Evolutionary conservation across 2,797 vertebrate genomes (phyloP).

Genomic region (Chlorospingus semifuscus): DNA sequence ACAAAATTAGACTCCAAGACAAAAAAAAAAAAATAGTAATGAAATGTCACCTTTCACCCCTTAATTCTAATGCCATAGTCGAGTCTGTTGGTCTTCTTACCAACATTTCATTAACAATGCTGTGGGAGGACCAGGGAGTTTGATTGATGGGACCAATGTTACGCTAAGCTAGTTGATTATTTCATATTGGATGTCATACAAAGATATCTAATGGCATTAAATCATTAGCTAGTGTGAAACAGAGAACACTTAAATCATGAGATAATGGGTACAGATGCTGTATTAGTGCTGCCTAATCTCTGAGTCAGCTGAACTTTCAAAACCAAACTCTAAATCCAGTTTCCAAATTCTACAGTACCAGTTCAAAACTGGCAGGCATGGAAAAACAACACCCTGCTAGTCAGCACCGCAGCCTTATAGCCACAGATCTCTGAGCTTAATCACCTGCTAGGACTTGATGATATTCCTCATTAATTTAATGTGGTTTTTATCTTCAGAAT

Average conservation of each 20-base stretch:
- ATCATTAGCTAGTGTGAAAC: conserved; percentile 53
- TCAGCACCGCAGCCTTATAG: background rate
- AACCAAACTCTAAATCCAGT: background rate
- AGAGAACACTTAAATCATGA: conserved; percentile 44
- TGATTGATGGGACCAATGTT: conserved; percentile 51
- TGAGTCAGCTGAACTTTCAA: conserved; percentile 22
- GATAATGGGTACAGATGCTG: conserved; percentile 12
- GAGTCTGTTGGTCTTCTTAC: background rate
- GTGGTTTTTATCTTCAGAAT: background rate
- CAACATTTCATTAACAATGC: conserved; percentile 33
- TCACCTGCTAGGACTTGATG: background rate
- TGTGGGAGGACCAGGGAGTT: conserved; percentile 17
- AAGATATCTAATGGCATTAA: conserved; percentile 56
- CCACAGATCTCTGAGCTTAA: background rate
- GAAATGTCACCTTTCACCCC: conserved; percentile 12
- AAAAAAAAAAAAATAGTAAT: background rate
- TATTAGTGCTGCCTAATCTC: background rate
- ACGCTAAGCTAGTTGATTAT: conserved; percentile 51
- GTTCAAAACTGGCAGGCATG: background rate
- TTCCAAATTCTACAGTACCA: background rate
- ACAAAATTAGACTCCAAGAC: background rate
- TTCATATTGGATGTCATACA: conserved; percentile 57
- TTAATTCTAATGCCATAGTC: background rate
- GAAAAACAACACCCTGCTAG: background rate
- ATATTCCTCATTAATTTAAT: background rate